Percentiles rank a stretch among this genome's conserved stretches.
Conservation (phyloP, 2,797 vertebrate species). For the Hippoglossus hippoglossus region DNA sequence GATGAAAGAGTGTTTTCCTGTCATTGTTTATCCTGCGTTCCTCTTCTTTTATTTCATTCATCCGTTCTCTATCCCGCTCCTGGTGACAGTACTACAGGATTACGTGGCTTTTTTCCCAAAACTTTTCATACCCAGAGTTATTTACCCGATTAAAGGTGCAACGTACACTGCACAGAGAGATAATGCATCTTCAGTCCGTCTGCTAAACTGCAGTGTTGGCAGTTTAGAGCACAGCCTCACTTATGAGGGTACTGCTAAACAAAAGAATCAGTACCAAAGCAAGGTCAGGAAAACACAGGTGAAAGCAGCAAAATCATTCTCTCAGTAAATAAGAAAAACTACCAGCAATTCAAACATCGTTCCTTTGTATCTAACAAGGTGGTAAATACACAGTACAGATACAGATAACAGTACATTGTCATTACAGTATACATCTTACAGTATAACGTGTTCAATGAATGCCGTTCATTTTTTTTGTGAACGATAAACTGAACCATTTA, state of each 20-base stretch:
- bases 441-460: too few species aligned
- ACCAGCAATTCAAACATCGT: background rate
- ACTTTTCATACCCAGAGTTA: background rate
- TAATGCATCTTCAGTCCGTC: background rate
- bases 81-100: constrained; percentile 14
- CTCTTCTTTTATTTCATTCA: background rate
- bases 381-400: background rate
- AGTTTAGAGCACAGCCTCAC: background rate
- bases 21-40: constrained; percentile 34
- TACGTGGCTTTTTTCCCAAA: background rate
- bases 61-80: constrained; percentile 2
- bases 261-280: background rate
- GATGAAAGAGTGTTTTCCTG: constrained; percentile 21
- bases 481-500: too few species aligned
- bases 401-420: too few species aligned
- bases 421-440: too few species aligned
- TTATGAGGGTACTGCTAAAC: background rate
- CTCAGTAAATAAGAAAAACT: background rate
- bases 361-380: background rate
- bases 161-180: background rate
- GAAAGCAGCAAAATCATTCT: background rate
- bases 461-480: too few species aligned
- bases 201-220: background rate
- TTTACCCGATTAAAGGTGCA: constrained; percentile 5
- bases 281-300: background rate